These are phyloP conservation scores for Crocuta crocuta DNA, from an alignment of 2,113 vertebrate genomes.

Conservation along the genomic window DNA sequence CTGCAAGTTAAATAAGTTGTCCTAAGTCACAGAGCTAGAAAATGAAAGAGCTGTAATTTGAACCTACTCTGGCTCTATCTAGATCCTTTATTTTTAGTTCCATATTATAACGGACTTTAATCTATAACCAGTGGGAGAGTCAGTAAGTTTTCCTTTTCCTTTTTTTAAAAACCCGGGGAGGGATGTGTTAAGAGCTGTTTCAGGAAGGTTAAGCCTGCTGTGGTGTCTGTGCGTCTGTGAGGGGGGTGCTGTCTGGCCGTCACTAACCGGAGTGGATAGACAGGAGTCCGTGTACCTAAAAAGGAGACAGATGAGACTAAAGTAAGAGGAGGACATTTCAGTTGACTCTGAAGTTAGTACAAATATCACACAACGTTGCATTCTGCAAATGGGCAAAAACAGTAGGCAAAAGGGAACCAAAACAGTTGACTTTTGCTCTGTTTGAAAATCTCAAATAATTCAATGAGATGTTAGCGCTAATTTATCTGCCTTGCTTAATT, in stretches of 20 bases:
- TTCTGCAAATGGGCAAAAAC: conserved; percentile 45
- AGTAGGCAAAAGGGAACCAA: background rate
- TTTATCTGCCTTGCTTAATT: conserved; percentile 13
- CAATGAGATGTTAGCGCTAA: background rate
- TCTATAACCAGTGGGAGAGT: background rate
- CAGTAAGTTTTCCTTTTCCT: background rate
- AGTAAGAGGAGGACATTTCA: background rate
- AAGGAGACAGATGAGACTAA: background rate
- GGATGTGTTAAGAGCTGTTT: background rate
- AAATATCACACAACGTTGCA: background rate
- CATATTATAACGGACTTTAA: background rate
- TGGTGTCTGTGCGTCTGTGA: background rate
- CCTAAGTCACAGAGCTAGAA: background rate
- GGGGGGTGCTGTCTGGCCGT: background rate
- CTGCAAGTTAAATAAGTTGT: background rate
- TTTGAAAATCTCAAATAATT: conserved; percentile 50
- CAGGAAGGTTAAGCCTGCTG: background rate
- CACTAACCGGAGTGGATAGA: background rate
- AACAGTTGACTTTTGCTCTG: background rate
- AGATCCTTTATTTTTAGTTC: background rate
- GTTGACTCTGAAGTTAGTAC: background rate
- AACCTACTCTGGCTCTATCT: background rate
- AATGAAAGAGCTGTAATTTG: conserved; percentile 9
- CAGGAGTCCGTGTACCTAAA: background rate
- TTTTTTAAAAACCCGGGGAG: background rate